Base-by-base conservation (phyloP, 2,113 vertebrate genomes). In the Cavia porcellus region DNA sequence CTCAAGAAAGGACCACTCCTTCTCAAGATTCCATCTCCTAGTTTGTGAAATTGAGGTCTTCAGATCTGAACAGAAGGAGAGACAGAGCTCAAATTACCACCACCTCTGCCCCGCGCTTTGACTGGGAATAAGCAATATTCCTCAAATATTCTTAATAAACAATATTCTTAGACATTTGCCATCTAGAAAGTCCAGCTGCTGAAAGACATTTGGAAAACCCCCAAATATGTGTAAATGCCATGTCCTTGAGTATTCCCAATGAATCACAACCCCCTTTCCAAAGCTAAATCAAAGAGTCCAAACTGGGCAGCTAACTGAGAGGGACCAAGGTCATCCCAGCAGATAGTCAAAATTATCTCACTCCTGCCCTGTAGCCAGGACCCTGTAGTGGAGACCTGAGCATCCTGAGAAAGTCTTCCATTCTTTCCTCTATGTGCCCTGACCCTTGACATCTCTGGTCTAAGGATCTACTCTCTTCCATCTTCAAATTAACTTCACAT, bases 121-220 rank as follows among this genome's bases (percentile, higher is more conserved):
- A 52, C 83, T 70, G 30, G 28, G 30, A 94, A 84, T 86, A 87
- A 93, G 6, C 11, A 79, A 72, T 70, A 77, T 35, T 89, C 47
- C 47, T 81, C 70, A 83, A 35, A n/a, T n/a, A n/a, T n/a, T n/a
- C n/a, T n/a, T n/a, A n/a, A n/a, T n/a, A n/a, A n/a, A n/a, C n/a
- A n/a, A n/a, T n/a, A 35, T 59, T 92, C 59, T 94, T 66, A 96
- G 62, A 90, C 10, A 87, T 20, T 32, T 15, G 6, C 57, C 38
- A 77, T 75, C n/a, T 81, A 90, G 28, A 94, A 81, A 94, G 85
- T 85, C 4, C 8, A 88, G 74, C 35, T 95, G 38, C 88, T 89
- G 30, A 86, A 95, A 92, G 42, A 86, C 11, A 83, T 72, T 66
- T 92, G 68, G 83, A 86, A 92, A 93, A n/a, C n/a, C 35, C 28